Percentiles rank a stretch among this genome's conserved stretches.
Conservation (phyloP, 2,113 vertebrate genomes). For the Leptobrachium leishanense region DNA sequence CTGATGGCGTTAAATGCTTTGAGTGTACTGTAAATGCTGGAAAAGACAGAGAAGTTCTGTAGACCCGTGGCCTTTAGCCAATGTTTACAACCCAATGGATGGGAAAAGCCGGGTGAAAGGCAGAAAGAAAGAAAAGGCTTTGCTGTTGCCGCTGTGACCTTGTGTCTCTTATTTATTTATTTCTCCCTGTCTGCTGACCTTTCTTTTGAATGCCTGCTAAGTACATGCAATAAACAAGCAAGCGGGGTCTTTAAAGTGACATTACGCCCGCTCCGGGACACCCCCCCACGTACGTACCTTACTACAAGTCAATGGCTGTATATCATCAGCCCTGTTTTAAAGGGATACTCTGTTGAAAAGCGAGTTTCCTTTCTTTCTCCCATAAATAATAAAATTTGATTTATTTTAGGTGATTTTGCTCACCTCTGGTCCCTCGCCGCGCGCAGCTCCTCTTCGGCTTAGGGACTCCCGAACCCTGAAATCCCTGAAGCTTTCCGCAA, state of each 20-base stretch:
- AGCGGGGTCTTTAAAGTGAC: slow-evolving; percentile 41
- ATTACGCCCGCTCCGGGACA: too few relatives aligned
- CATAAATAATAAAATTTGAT: too few relatives aligned
- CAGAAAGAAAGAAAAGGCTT: slow-evolving; percentile 73
- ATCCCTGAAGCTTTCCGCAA: too few relatives aligned
- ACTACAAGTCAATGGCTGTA: too few relatives aligned
- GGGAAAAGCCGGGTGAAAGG: slow-evolving; percentile 87
- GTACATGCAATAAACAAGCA: slow-evolving; percentile 52
- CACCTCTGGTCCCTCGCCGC: too few relatives aligned
- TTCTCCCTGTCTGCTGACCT: slow-evolving; percentile 68
- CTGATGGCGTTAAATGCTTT: slow-evolving; percentile 51
- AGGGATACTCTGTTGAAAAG: too few relatives aligned
- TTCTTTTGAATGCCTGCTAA: slow-evolving; percentile 70
- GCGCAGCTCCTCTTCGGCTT: too few relatives aligned
- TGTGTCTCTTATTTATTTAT: slow-evolving; percentile 71
- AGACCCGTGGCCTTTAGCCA: slow-evolving; percentile 74
- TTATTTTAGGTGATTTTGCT: too few relatives aligned
- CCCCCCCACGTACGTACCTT: too few relatives aligned
- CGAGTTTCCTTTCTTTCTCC: too few relatives aligned
- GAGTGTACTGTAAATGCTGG: slow-evolving; percentile 62
- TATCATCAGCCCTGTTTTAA: too few relatives aligned
- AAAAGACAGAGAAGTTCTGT: slow-evolving; percentile 70
- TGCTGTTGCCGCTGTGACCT: slow-evolving; percentile 75
- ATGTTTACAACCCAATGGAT: slow-evolving; percentile 93
- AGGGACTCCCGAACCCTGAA: too few relatives aligned